phyloP scores from a whole-genome alignment of 2,888 invertebrate species.

The Oxystoma pomonae region DNA sequence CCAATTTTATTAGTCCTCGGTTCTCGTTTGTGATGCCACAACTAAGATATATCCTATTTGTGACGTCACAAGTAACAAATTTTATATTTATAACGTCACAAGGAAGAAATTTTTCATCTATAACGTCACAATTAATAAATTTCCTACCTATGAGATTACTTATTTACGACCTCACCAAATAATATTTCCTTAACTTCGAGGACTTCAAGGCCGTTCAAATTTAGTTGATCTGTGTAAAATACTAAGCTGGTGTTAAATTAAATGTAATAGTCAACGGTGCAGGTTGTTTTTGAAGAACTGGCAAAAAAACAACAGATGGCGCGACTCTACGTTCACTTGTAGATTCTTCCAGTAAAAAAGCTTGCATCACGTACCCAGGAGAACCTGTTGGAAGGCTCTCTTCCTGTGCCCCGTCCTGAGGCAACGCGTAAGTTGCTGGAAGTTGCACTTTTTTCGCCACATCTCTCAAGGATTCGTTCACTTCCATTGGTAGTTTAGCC shows the following conservation, averaged over 20 bases:
- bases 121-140: too few species aligned
- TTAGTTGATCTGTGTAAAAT: too few species aligned
- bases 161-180: too few species aligned
- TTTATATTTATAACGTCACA: too few species aligned
- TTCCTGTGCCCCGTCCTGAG: slow-evolving; percentile 45
- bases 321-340: slow-evolving; percentile 60
- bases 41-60: too few species aligned
- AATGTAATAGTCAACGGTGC: slow-evolving; percentile 87
- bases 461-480: slow-evolving; percentile 51
- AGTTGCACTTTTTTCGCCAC: slow-evolving; percentile 53
- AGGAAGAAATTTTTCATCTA: too few species aligned
- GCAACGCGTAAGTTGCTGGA: slow-evolving; percentile 64
- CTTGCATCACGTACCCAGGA: slow-evolving; percentile 78
- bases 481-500: slow-evolving; percentile 43
- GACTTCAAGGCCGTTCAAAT: too few species aligned
- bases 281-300: slow-evolving; percentile 83
- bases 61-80: too few species aligned
- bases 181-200: too few species aligned
- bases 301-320: slow-evolving; percentile 90
- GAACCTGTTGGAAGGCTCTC: slow-evolving; percentile 25
- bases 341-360: slow-evolving; percentile 77
- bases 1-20: too few species aligned
- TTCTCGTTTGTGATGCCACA: too few species aligned
- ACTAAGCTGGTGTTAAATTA: slow-evolving; percentile 90
- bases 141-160: too few species aligned